Base-by-base conservation (phyloP, 2,113 vertebrate species). In the Mus musculus region DNA sequence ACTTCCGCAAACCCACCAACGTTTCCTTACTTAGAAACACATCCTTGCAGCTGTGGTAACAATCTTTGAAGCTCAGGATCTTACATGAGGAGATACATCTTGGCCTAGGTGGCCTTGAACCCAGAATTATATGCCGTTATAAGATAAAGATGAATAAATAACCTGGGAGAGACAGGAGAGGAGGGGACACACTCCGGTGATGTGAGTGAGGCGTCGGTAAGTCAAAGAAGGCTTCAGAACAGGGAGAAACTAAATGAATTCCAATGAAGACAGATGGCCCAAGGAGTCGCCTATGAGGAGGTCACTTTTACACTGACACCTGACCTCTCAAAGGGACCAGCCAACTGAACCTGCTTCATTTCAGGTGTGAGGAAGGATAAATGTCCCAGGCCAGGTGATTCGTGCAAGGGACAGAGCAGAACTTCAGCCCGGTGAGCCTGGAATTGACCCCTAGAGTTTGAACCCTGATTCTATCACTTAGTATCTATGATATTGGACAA, bases 51-150 rank as follows among this genome's bases (percentile, higher is more conserved):
- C 77, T 71, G 24, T 77, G 46, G 36, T 88, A 26, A 77, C 22
- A 20, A 3, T 42, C 72, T 77, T 78, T 13, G 7, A 61, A 59
- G 5, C 49, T 36, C 65, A 92, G 49, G 33, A 91, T 59, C 39
- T 89, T 87, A 39, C 76, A 33, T 42, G 52, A 91, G 56, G 73
- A 80, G 39, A 73, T 71, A 46, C n/a, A 75, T 89, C 30, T 46
- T 75, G 73, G 65, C 24, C 3, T 39, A 49, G 17, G 52, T 56
- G 33, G 19, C 10, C 90, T 93, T 84, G 42, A 91, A 82, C 76
- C 81, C 77, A 94, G 24, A 2, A 67, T 16, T 63, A 67, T 17
- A 13, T n/a, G 2, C 69, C 63, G 26, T 88, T 59, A 9, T 49
- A 71, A 91, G 90, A 61, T 12, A 94, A 85, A 72, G 14, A 72